phyloP scores from a whole-genome alignment of 2,113 vertebrate species.

The Corvus hawaiiensis region DNA sequence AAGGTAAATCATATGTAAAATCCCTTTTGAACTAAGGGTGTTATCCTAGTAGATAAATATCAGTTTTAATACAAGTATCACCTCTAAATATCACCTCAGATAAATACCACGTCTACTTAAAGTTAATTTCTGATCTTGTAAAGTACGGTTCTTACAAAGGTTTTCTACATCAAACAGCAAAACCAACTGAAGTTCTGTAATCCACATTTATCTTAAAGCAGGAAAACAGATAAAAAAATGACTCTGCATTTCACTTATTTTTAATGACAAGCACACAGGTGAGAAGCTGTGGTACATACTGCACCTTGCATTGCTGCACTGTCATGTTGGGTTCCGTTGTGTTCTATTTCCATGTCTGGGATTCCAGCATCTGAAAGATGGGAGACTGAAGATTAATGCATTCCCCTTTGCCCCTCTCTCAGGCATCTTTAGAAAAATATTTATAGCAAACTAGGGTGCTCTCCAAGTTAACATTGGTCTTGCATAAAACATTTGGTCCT shows the following conservation, averaged over 20 bases:
- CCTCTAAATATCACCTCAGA: neutral
- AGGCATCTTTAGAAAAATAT: conserved; percentile 25
- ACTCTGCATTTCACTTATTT: neutral
- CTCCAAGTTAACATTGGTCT: neutral
- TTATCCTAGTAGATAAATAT: neutral
- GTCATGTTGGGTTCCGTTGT: conserved; percentile 80
- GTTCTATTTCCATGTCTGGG: conserved; percentile 83
- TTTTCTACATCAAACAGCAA: neutral
- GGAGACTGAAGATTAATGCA: conserved; percentile 47
- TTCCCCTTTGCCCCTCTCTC: conserved; percentile 2
- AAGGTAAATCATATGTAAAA: neutral
- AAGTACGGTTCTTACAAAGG: neutral
- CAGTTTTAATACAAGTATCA: neutral
- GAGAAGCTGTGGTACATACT: conserved; percentile 6
- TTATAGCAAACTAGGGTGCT: neutral
- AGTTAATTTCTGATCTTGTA: neutral
- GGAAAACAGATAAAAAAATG: neutral
- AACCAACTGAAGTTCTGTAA: neutral
- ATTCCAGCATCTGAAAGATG: conserved; percentile 81
- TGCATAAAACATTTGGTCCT: conserved; percentile 21
- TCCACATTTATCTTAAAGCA: neutral
- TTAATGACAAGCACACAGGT: neutral
- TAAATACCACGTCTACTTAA: neutral
- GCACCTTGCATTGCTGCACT: conserved; percentile 84
- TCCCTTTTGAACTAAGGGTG: neutral